Evolutionary conservation across 2,888 invertebrate species (phyloP), one percentile per base, ranked within the genome.

Genomic region (Dastarcus helophoroides): DNA sequence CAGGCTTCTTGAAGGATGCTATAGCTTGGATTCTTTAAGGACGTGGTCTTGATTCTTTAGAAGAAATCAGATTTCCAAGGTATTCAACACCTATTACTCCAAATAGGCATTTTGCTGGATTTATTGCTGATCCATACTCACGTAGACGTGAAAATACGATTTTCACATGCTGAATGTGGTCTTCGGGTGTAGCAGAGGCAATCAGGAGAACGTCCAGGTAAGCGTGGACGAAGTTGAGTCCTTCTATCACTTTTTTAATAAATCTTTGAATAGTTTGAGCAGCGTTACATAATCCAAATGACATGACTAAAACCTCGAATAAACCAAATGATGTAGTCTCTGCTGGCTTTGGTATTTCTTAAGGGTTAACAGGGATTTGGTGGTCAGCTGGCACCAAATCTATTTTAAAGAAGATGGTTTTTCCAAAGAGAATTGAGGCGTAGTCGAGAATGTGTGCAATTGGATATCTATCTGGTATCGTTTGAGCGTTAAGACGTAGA

Each of bases 191-290:
- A 5, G 14, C 4, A 13, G 42, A 41, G 7, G 46, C 37, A 7
- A 65, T 29, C 5, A 58, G 31, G 19, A 56, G 43, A 33, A 56
- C 55, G 17, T 60, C 56, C 0, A 60, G 22, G 28, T 55, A 60
- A 0, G 40, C 22, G 31, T 47, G 44, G 28, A 33, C 35, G 29
- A 60, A 52, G 13, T 52, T 51, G 1, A 52, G 22, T 4, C 35
- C 40, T 14, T 40, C 15, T 6, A 43, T 26, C 4, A 52, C 40
- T 6, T 43, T 36, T 26, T 58, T 41, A 28, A 59, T 51, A 28
- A 53, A 53, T 1, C 53, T 36, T 32, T 56, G 53, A 33, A 59
- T 60, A 1, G 52, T 54, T 30, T 54, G 54, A 1, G 48, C 47
- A 2, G 54, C 54, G 29, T 58, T 59, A 3, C 48, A 36, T 3